Conservation (phyloP, 2,113 vertebrate genomes). For the Philantomba maxwellii region DNA sequence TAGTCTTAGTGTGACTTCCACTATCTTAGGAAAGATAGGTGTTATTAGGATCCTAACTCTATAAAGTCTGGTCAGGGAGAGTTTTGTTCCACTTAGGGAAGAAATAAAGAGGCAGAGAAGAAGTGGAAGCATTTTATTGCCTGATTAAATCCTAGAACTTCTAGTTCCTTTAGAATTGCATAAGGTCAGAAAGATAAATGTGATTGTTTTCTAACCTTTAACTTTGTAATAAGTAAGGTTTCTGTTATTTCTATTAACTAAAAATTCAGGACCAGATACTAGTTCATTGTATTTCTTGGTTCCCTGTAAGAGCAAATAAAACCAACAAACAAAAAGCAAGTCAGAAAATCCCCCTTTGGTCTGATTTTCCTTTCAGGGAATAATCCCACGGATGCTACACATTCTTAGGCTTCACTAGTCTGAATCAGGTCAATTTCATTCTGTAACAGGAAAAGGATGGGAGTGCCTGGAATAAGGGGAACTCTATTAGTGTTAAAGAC, state of each 20-base stretch:
- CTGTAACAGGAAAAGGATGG: neutral
- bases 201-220: neutral
- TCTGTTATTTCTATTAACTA: neutral
- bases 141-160: neutral
- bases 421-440: neutral
- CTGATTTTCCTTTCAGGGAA: neutral
- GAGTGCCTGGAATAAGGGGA: neutral
- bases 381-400: neutral
- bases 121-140: neutral
- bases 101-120: neutral
- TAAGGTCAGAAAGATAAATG: neutral
- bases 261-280: neutral
- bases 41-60: neutral
- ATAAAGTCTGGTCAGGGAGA: neutral
- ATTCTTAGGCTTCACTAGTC: neutral
- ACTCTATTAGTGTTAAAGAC: neutral
- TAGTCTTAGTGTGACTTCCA: neutral
- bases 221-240: neutral
- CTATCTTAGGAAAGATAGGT: neutral
- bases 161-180: neutral
- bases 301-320: neutral
- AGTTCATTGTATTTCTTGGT: neutral
- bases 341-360: neutral
- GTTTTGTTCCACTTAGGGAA: neutral
- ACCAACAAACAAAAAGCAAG: neutral